phyloP scores from a whole-genome alignment of 2,113 vertebrate species.

The Xiphias gladius region DNA sequence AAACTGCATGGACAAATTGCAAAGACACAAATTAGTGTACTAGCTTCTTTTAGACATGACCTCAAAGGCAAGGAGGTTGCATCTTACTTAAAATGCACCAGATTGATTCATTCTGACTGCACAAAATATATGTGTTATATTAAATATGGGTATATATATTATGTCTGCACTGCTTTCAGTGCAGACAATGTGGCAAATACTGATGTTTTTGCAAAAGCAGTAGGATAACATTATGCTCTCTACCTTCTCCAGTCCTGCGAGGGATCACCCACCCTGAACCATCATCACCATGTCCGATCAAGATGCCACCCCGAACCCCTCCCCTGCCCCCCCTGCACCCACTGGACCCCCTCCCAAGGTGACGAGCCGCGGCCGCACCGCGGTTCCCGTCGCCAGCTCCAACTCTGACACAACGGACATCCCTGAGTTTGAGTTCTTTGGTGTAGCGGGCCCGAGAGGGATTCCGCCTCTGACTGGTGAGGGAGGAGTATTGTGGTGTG shows the following conservation, averaged over 20 bases:
- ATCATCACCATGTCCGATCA: slow-evolving; percentile 45
- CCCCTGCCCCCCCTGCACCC: slow-evolving; percentile 40
- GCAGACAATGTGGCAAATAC: too few relatives aligned
- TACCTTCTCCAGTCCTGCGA: slow-evolving; percentile 21
- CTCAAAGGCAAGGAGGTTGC: background rate
- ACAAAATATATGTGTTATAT: background rate
- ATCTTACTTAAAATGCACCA: background rate
- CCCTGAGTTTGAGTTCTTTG: slow-evolving; percentile 88
- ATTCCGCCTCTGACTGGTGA: slow-evolving; percentile 86
- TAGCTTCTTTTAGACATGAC: background rate
- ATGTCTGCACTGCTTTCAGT: too few relatives aligned
- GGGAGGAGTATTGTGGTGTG: background rate
- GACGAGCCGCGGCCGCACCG: slow-evolving; percentile 85
- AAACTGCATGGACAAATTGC: background rate
- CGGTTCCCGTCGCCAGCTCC: slow-evolving; percentile 82
- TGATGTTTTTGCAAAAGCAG: too few relatives aligned
- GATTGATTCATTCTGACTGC: background rate
- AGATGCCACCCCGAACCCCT: slow-evolving; percentile 29
- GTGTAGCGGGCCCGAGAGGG: slow-evolving; percentile 81
- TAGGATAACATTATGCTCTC: background rate
- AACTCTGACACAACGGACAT: slow-evolving; percentile 86
- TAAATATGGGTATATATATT: too few relatives aligned
- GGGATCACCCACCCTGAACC: background rate
- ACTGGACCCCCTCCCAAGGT: slow-evolving; percentile 65
- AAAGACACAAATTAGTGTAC: background rate